phyloP scores from a whole-genome alignment of 2,888 invertebrate species.

The Eilema sororculum region DNA sequence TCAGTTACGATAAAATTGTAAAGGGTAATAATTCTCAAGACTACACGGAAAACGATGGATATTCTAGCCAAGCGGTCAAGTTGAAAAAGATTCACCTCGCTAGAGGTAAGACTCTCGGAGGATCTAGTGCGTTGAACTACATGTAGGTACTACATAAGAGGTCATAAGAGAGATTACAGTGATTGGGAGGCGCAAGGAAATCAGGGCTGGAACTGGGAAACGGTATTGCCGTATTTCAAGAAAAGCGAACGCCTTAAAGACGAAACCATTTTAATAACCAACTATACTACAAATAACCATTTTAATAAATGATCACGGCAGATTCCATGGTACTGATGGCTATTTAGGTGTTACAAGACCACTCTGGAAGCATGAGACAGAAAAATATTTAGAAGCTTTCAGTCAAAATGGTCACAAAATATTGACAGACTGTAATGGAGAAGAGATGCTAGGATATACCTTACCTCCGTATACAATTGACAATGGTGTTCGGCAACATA shows the following conservation, averaged over 20 bases:
- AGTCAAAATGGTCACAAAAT: conserved; percentile 59
- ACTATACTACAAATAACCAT: too few species aligned
- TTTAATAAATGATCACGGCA: conserved; percentile 56
- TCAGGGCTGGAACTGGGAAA: conserved; percentile 68
- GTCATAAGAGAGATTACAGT: conserved; percentile 88
- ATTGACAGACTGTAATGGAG: conserved; percentile 58
- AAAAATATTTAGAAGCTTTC: conserved; percentile 65
- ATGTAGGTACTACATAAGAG: conserved; percentile 90
- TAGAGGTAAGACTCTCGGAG: conserved; percentile 89
- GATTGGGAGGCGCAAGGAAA: conserved; percentile 87
- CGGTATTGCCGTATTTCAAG: conserved; percentile 61
- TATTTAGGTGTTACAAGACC: conserved; percentile 63
- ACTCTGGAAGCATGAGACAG: conserved; percentile 61
- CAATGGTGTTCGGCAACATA: conserved; percentile 58
- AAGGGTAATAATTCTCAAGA: too few species aligned
- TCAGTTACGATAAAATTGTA: too few species aligned
- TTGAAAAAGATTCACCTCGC: conserved; percentile 70
- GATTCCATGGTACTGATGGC: conserved; percentile 59
- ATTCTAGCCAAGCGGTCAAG: conserved; percentile 59
- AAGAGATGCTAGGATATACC: conserved; percentile 57
- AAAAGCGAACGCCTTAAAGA: conserved; percentile 62
- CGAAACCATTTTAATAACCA: conserved; percentile 51
- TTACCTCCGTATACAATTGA: conserved; percentile 52
- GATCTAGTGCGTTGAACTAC: conserved; percentile 88
- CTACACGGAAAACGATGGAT: conserved; percentile 59